Evolutionary conservation across 2,888 invertebrate genomes (phyloP).

Genomic region (Cantharis rustica): DNA sequence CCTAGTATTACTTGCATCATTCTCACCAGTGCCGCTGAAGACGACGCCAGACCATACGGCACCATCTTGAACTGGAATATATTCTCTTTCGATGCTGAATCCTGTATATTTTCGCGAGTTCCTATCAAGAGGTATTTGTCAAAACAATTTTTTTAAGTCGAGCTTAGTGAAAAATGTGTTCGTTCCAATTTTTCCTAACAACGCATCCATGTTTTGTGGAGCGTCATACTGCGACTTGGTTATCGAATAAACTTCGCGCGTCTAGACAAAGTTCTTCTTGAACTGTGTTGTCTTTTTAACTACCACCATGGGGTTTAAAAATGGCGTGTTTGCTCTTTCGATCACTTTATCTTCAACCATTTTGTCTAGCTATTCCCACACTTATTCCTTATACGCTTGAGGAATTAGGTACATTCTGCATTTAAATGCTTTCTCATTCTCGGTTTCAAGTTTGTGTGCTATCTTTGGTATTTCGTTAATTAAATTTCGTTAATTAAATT

Average conservation of each 20-base stretch:
- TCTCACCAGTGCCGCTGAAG: not conserved
- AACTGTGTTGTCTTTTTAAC: constrained; percentile 6
- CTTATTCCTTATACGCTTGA: not conserved
- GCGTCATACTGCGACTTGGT: not conserved
- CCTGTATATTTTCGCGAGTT: constrained; percentile 5
- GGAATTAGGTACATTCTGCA: not conserved
- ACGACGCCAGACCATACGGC: not conserved
- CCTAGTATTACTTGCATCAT: constrained; percentile 4
- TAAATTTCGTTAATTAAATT: too few relatives aligned
- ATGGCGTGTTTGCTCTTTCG: not conserved
- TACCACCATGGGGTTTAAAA: constrained; percentile 9
- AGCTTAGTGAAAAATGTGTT: not conserved
- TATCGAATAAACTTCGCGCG: not conserved
- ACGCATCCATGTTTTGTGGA: not conserved
- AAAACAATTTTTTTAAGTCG: too few relatives aligned
- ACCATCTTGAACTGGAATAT: too few relatives aligned
- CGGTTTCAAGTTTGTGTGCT: not conserved
- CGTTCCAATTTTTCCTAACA: not conserved
- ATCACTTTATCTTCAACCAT: not conserved
- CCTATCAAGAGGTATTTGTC: not conserved
- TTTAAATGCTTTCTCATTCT: not conserved
- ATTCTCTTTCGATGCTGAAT: constrained; percentile 2
- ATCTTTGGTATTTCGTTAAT: not conserved
- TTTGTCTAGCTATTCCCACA: not conserved
- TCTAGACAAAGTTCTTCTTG: not conserved